phyloP scores from a whole-genome alignment of 1,140 invertebrate genomes.

The Rhizoglyphus robini region DNA sequence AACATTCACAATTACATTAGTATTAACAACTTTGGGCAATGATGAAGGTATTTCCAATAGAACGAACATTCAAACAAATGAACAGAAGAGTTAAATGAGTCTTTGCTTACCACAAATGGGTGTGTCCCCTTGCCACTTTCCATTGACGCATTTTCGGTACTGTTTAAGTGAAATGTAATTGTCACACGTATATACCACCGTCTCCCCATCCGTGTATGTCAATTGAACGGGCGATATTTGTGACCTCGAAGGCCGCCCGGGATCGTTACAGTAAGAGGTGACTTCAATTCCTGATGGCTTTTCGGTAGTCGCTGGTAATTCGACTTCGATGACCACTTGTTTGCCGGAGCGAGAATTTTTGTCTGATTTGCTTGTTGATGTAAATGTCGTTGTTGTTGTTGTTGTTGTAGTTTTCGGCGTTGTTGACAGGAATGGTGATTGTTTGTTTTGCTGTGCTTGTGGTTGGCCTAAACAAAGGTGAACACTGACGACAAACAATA shows the following conservation, averaged over 20 bases:
- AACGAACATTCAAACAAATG: background rate
- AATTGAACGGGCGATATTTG: constrained; percentile 7
- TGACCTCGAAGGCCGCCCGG: constrained; percentile 4
- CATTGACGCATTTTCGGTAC: constrained; percentile 14
- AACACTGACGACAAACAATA: no score
- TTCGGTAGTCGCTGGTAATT: no score
- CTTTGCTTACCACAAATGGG: constrained; percentile 8
- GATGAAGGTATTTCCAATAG: no score
- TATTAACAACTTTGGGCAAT: background rate
- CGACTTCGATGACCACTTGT: no score
- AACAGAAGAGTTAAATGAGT: background rate
- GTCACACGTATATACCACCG: constrained; percentile 12
- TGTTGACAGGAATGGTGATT: no score
- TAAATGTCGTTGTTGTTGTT: no score
- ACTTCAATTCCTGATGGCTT: no score
- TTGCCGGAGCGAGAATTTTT: no score
- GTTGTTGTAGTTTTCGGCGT: no score
- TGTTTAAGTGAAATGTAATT: constrained; percentile 19
- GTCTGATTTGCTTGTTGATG: no score
- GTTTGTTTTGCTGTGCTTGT: no score
- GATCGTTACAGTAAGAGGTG: constrained; percentile 8
- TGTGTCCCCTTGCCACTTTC: background rate
- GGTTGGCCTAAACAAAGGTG: no score
- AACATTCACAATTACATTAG: background rate
- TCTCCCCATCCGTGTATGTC: constrained; percentile 8